Percentiles rank a stretch among this genome's conserved stretches.
phyloP scores from a whole-genome alignment of 1,140 invertebrate species.

The Coptotermes formosanus region DNA sequence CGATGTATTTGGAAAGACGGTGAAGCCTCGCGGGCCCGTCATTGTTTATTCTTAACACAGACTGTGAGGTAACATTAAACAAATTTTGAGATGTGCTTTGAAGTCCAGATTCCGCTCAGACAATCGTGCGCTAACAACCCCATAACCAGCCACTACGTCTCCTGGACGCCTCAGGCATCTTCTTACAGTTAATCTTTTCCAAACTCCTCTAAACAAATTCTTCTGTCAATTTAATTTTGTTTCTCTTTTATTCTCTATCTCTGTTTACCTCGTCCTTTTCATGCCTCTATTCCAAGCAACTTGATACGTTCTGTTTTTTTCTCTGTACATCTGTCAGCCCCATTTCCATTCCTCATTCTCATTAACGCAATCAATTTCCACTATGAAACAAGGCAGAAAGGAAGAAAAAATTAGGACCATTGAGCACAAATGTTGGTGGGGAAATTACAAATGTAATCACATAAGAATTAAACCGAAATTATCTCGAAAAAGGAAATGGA shows the following conservation, averaged over 20 bases:
- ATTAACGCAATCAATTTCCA: conserved; percentile 17
- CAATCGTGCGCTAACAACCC: background rate
- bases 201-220: background rate
- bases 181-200: background rate
- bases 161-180: background rate
- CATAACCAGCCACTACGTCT: background rate
- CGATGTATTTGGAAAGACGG: too few relatives aligned
- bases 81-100: background rate
- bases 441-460: conserved; percentile 17
- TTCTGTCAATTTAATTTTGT: background rate
- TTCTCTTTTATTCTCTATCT: background rate
- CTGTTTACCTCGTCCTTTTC: background rate
- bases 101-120: background rate
- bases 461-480: conserved; percentile 18
- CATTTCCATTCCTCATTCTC: conserved; percentile 7
- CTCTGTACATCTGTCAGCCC: background rate
- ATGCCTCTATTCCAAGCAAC: background rate
- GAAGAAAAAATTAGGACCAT: background rate
- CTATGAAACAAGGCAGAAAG: background rate
- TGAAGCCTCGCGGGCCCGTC: background rate
- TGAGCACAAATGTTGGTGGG: background rate
- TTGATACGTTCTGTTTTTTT: background rate
- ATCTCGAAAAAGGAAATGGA: conserved; percentile 10
- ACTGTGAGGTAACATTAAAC: background rate
- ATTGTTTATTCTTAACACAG: background rate